Conservation (phyloP, 2,113 vertebrate species). For the Oryctolagus cuniculus region DNA sequence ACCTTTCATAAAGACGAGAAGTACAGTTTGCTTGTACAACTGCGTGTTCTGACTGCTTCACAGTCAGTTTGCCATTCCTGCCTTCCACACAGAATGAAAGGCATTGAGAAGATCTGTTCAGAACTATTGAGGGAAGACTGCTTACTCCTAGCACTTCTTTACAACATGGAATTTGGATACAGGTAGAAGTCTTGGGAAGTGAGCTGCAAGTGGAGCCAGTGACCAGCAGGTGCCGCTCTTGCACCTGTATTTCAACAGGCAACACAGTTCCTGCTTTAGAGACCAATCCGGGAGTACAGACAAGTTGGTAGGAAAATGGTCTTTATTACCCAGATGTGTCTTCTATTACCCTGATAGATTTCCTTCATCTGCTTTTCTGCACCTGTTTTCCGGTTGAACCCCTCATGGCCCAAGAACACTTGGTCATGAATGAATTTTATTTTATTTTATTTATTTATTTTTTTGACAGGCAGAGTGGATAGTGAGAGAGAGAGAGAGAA, state of each 20-base stretch:
- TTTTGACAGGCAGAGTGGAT: too few species aligned
- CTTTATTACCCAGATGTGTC: background rate
- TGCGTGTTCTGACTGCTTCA: background rate
- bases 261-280: fast-evolving
- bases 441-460: too few species aligned
- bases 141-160: background rate
- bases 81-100: background rate
- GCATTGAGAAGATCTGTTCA: background rate
- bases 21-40: background rate
- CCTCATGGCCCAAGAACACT: background rate
- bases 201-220: background rate
- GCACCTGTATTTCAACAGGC: fast-evolving
- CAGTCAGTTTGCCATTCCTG: background rate
- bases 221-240: constrained; percentile 68
- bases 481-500: too few species aligned
- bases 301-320: background rate
- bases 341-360: background rate
- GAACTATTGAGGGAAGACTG: background rate
- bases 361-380: background rate
- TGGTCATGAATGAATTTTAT: background rate
- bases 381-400: background rate
- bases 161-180: background rate
- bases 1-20: background rate
- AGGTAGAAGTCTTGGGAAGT: background rate
- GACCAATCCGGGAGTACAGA: background rate